phyloP scores from a whole-genome alignment of 2,797 vertebrate genomes.

The Pempheris klunzingeri region DNA sequence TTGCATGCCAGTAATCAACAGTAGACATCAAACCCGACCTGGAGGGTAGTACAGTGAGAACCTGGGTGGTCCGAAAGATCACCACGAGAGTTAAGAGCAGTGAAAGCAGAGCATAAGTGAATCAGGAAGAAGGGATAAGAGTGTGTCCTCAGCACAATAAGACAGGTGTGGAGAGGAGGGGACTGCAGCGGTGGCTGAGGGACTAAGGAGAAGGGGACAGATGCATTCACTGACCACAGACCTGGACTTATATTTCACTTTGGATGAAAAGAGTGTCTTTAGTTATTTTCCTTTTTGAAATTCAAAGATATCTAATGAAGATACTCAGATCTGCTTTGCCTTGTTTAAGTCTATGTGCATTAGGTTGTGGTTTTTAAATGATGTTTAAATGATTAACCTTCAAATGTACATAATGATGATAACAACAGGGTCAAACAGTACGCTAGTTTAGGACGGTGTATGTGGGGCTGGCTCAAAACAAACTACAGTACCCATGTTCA shows the following conservation, averaged over 20 bases:
- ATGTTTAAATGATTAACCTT: neutral
- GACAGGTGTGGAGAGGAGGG: conserved; percentile 75
- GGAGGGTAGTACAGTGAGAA: conserved; percentile 45
- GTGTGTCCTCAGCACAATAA: conserved; percentile 74
- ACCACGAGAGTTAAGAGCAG: conserved; percentile 88
- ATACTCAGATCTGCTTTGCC: neutral
- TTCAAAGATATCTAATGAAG: neutral
- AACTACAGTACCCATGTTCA: neutral
- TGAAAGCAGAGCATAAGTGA: conserved; percentile 93
- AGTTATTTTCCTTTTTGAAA: neutral
- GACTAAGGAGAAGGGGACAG: conserved; percentile 20
- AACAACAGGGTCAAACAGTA: neutral
- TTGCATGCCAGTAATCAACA: neutral
- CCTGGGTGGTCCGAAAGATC: conserved; percentile 88
- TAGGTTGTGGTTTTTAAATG: neutral
- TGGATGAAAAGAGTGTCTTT: neutral
- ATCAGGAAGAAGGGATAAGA: conserved; percentile 91
- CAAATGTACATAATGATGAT: neutral
- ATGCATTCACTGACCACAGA: conserved; percentile 47
- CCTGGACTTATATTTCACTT: conserved; percentile 36
- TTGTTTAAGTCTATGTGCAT: neutral
- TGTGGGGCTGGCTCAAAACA: neutral
- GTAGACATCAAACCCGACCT: conserved; percentile 28
- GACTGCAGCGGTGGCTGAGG: conserved; percentile 75
- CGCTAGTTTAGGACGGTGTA: neutral